Base-by-base conservation (phyloP, 2,113 vertebrate genomes). In the Pluvialis apricaria region DNA sequence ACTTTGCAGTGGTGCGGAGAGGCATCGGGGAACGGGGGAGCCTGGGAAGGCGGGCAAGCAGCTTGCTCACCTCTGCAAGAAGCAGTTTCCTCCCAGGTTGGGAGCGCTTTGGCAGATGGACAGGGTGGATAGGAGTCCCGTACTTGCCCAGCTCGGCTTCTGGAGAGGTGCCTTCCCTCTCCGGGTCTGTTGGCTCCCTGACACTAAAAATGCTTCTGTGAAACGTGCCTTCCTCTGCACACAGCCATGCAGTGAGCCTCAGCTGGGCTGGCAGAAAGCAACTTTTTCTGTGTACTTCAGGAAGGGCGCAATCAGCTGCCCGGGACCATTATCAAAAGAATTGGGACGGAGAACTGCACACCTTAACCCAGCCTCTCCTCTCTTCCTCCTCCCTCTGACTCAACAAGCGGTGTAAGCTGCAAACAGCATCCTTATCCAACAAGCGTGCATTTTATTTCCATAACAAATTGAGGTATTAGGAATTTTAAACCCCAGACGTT, bases 331-430 rank as follows among this genome's bases (percentile, higher is more conserved):
- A 97, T 91, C 87, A 68, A 86, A 92, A 92, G 68, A 97, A 97
- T 20, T 87, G 60, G 94, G 94, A 96, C 68, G 4, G 38, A 58
- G 55, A 92, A 83, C 89, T 90, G 79, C 52, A 68, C 26, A 55
- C 11, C 1, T 61, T 83, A 94, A 84, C 64, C 42, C 45, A 73
- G 71, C 87, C 81, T 82, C 81, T 91, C 70, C 81, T 92, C 66
- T 82, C 65, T 78, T 94, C 72, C 88, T 81, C 86, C 93, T 97
- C 84, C 87, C 90, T 93, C 87, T 96, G 96, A 96, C 96, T 96
- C 94, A 96, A 94, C 90, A 91, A 65, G 81, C 75, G 68, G 16
- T 72, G 77, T 68, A 72, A 92, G 42, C 42, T 88, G 84, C 89
- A 95, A 87, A 86, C 38, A 80, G 81, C 83, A 92, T 82, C 92